Conservation (phyloP, 2,888 invertebrate genomes). For the Ectemnius lituratus region DNA sequence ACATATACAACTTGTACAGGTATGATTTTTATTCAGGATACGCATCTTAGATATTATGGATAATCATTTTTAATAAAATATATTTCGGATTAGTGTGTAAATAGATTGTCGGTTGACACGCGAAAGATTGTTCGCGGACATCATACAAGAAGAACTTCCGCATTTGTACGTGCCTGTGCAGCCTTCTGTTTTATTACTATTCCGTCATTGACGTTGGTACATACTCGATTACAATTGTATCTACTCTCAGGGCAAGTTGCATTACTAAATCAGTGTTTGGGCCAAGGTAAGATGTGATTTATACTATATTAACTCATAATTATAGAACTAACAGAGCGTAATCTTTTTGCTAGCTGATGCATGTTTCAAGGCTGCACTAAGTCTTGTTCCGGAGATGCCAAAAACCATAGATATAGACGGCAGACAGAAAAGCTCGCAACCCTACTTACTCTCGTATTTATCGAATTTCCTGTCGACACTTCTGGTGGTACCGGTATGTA, state of each 20-base stretch:
- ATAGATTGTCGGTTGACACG: slow-evolving; percentile 86
- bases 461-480: slow-evolving; percentile 90
- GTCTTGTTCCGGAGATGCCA: slow-evolving; percentile 88
- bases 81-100: slow-evolving; percentile 84
- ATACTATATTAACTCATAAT: neutral
- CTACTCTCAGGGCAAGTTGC: slow-evolving; percentile 93
- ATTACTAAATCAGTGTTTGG: slow-evolving; percentile 91
- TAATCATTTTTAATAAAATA: neutral
- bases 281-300: slow-evolving; percentile 84
- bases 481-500: slow-evolving; percentile 87
- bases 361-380: slow-evolving; percentile 93
- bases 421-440: slow-evolving; percentile 86
- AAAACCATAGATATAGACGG: slow-evolving; percentile 85
- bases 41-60: slow-evolving; percentile 17
- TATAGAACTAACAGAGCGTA: neutral
- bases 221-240: slow-evolving; percentile 90
- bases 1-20: slow-evolving; percentile 91
- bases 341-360: slow-evolving; percentile 87
- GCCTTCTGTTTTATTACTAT: slow-evolving; percentile 98
- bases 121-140: slow-evolving; percentile 85
- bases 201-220: slow-evolving; percentile 93
- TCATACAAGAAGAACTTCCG: slow-evolving; percentile 88
- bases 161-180: slow-evolving; percentile 95
- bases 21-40: slow-evolving; percentile 67
- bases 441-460: slow-evolving; percentile 84